phyloP scores from a whole-genome alignment of 2,113 vertebrate genomes.

The Meles meles region DNA sequence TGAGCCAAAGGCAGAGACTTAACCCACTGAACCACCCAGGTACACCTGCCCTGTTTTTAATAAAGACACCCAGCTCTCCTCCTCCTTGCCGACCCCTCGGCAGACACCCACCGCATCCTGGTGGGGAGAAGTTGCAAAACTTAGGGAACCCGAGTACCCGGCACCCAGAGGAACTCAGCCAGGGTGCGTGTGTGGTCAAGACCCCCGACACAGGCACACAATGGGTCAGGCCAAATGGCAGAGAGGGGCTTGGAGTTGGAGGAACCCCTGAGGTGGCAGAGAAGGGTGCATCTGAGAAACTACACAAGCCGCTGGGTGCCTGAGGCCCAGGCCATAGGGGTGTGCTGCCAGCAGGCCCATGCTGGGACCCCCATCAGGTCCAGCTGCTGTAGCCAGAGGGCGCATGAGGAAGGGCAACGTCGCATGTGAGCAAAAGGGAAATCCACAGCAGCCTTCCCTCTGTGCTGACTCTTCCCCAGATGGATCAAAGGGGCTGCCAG shows the following conservation, averaged over 20 bases:
- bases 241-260: no score
- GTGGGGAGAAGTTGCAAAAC: neutral
- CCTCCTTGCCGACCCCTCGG: neutral
- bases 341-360: no score
- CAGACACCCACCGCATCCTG: neutral
- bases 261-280: neutral
- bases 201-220: no score
- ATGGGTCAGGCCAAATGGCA: neutral
- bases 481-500: neutral
- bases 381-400: neutral
- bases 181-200: neutral
- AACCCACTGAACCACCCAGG: no score
- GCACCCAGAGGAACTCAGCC: neutral
- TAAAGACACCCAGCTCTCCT: neutral
- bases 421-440: neutral
- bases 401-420: neutral
- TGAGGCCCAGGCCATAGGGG: neutral
- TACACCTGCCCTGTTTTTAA: neutral
- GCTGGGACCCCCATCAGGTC: neutral
- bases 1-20: no score
- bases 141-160: neutral
- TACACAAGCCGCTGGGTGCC: neutral
- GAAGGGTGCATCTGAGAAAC: neutral
- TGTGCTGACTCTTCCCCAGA: rapidly evolving
- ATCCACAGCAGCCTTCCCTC: neutral